These are phyloP conservation scores for Oophaga pumilio DNA, from an alignment of 2,113 vertebrate species.

Conservation along the genomic window DNA sequence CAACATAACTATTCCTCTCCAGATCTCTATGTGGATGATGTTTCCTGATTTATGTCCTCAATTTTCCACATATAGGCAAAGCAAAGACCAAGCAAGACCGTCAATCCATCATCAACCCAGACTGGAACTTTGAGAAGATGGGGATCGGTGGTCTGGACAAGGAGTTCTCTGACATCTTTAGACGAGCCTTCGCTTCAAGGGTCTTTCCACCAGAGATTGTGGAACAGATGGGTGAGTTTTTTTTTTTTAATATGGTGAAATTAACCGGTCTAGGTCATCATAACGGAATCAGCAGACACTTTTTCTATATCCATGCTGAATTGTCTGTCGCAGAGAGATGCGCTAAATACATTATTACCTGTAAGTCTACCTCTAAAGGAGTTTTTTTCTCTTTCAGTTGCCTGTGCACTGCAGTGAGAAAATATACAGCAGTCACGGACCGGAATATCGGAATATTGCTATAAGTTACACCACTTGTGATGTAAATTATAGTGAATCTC, in stretches of 20 bases:
- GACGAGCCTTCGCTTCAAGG: constrained; percentile 92
- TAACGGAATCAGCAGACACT: not conserved
- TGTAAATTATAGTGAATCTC: no score
- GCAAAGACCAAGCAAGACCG: constrained; percentile 89
- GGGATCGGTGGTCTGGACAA: constrained; percentile 96
- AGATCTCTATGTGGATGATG: not conserved
- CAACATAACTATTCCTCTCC: not conserved
- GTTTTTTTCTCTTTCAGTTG: no score
- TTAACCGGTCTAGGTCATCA: not conserved
- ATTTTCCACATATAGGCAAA: constrained; percentile 79
- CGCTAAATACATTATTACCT: no score
- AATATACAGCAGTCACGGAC: no score
- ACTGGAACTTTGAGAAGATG: constrained; percentile 99
- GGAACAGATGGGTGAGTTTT: constrained; percentile 93
- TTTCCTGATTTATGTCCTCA: not conserved
- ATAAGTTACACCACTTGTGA: no score
- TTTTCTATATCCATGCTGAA: no score
- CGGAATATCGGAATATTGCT: no score
- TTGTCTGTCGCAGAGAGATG: no score
- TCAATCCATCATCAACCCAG: constrained; percentile 97
- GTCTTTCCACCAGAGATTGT: constrained; percentile 97
- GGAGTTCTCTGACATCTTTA: constrained; percentile 96
- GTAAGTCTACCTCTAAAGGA: no score
- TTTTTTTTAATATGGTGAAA: not conserved
- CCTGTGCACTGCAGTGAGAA: no score